Percentiles rank a stretch among this genome's conserved stretches.
These are phyloP conservation scores for Eupithecia abbreviata DNA, from an alignment of 2,888 invertebrate genomes.

Conservation along the genomic window DNA sequence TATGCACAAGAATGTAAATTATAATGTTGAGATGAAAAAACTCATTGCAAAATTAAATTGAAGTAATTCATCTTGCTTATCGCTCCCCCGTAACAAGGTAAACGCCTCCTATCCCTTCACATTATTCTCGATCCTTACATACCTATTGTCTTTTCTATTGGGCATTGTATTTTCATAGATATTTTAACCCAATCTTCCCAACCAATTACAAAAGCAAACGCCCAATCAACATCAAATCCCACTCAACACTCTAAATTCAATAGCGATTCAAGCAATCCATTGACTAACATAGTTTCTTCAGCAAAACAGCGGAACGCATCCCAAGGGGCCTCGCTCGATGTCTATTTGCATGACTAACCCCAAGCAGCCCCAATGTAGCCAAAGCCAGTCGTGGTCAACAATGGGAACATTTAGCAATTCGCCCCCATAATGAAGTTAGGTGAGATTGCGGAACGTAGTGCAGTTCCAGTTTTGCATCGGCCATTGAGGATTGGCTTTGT, in stretches of 20 bases:
- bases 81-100: neutral
- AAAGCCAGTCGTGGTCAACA: slow-evolving; percentile 71
- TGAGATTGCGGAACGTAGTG: slow-evolving; percentile 67
- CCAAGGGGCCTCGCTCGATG: slow-evolving; percentile 62
- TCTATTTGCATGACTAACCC: slow-evolving; percentile 78
- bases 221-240: slow-evolving; percentile 35
- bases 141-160: neutral
- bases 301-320: slow-evolving; percentile 53
- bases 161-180: neutral
- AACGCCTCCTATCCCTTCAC: neutral
- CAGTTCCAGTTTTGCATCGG: slow-evolving; percentile 20
- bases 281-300: slow-evolving; percentile 47
- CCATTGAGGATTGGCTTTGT: slow-evolving; percentile 21
- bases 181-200: neutral
- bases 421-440: slow-evolving; percentile 80
- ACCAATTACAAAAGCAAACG: slow-evolving; percentile 4
- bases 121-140: neutral
- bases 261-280: slow-evolving; percentile 36
- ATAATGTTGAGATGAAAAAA: too few relatives aligned
- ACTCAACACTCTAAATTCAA: slow-evolving; percentile 38
- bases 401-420: slow-evolving; percentile 80
- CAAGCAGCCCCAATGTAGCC: slow-evolving; percentile 45
- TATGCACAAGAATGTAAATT: too few relatives aligned
- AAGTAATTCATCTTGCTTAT: neutral
- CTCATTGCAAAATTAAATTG: neutral